Evolutionary conservation across 2,113 vertebrate species (phyloP), one percentile per base, ranked within the genome.

Genomic region (Stegastes partitus): DNA sequence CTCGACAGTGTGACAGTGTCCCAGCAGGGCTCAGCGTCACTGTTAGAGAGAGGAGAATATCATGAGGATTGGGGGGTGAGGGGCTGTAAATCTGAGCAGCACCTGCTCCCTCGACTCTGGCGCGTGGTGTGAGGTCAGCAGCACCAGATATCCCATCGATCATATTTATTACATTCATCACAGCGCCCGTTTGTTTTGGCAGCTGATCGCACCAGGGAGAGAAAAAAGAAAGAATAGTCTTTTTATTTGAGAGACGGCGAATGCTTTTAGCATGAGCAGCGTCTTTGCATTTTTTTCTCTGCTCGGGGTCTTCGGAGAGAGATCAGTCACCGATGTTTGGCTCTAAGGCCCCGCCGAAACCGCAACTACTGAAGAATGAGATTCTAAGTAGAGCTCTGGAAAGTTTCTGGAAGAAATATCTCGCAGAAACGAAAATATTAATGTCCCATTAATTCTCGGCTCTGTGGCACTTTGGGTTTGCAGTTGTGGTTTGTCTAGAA

Each of bases 161-260:
- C 92, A 94, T 90, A 90, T 94, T 94, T 94, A 92, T 93, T 88
- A 88, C 81, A 77, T 87, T 91, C 89, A 90, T 92, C 92, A 79
- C 91, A 87, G 92, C 77, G 19, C 63, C 85, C 61, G 86, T 93
- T 92, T 94, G 93, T 93, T 94, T 94, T 94, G 92, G 89, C 93
- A 94, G 92, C 91, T 93, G 90, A 92, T 85, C 59, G 82, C 82
- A 87, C 78, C 68, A 15, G 62, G 70, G 47, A 65, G 63, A 78
- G 65, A 81, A 68, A n/a, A 71, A 45, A 56, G 62, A 68, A 69
- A 78, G 78, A 88, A 84, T 54, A 55, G 76, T 19, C 54, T 55
- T 92, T 90, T 92, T 77, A 82, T 88, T 81, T 58, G 56, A 85
- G 49, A 23, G 31, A 62, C 7, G 16, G 69, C 65, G 70, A 85